Percentiles rank a stretch among this genome's conserved stretches.
Conservation (phyloP, 2,113 vertebrate genomes). For the Asarcornis scutulata region DNA sequence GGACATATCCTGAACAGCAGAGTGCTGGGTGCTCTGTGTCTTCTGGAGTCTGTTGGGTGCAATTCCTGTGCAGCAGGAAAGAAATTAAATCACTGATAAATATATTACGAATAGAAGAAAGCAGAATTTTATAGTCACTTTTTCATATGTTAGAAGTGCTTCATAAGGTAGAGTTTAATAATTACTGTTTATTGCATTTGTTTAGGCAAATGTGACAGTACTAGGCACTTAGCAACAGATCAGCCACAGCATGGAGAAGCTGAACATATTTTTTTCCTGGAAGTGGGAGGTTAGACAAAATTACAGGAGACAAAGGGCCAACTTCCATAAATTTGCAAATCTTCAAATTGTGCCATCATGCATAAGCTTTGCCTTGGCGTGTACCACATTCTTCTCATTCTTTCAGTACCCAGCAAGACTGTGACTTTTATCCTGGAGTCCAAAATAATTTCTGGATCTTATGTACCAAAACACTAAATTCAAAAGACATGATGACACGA, state of each 20-base stretch:
- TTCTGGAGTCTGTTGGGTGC: not conserved
- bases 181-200: not conserved
- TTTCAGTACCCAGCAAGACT: not conserved
- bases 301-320: not conserved
- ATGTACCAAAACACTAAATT: not conserved
- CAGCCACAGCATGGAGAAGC: not conserved
- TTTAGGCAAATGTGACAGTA: slow-evolving; percentile 21
- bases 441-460: not conserved
- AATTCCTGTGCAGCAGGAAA: not conserved
- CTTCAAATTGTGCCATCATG: not conserved
- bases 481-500: not conserved
- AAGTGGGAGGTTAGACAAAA: not conserved
- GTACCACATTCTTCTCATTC: not conserved
- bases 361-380: not conserved
- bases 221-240: not conserved
- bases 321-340: not conserved
- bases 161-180: slow-evolving; percentile 13
- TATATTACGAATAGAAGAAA: not conserved
- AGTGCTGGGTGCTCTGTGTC: not conserved
- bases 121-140: not conserved
- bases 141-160: not conserved
- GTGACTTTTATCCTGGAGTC: not conserved
- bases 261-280: not conserved
- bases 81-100: not conserved
- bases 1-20: not conserved